phyloP scores from a whole-genome alignment of 2,888 invertebrate species.

The Tillus elongatus region DNA sequence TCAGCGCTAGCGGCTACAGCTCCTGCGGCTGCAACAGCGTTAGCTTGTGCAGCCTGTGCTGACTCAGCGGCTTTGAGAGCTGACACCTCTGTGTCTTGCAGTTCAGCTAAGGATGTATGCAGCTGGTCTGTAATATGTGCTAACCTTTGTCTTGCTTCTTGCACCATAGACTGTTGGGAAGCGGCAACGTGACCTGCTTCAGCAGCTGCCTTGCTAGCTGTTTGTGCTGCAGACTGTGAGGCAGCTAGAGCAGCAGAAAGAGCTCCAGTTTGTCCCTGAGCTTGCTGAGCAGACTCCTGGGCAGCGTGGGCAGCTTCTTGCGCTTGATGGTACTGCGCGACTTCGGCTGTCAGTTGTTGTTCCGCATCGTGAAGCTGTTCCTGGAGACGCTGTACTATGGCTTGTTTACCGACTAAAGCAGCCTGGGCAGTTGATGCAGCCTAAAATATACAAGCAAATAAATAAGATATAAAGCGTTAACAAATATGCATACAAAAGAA shows the following conservation, averaged over 20 bases:
- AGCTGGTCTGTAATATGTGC: conserved; percentile 57
- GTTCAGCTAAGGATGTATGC: conserved; percentile 56
- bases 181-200: conserved; percentile 61
- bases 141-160: conserved; percentile 56
- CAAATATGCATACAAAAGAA: neutral
- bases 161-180: conserved; percentile 63
- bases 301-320: conserved; percentile 58
- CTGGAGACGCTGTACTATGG: conserved; percentile 44
- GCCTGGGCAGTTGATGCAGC: conserved; percentile 55
- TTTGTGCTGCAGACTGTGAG: conserved; percentile 52
- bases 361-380: conserved; percentile 61
- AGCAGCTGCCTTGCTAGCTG: conserved; percentile 57
- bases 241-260: conserved; percentile 56
- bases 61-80: conserved; percentile 55
- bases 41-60: conserved; percentile 61
- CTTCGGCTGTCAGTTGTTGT: conserved; percentile 54
- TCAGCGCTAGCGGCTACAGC: no score
- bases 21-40: conserved; percentile 62
- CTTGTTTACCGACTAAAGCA: conserved; percentile 53
- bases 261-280: conserved; percentile 55
- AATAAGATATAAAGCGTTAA: no score
- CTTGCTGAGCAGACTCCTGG: conserved; percentile 59
- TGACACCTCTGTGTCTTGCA: conserved; percentile 59
- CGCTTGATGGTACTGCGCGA: conserved; percentile 59
- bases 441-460: conserved; percentile 41